These are phyloP conservation scores for Picathartes gymnocephalus DNA, from an alignment of 2,113 vertebrate genomes.

Conservation along the genomic window DNA sequence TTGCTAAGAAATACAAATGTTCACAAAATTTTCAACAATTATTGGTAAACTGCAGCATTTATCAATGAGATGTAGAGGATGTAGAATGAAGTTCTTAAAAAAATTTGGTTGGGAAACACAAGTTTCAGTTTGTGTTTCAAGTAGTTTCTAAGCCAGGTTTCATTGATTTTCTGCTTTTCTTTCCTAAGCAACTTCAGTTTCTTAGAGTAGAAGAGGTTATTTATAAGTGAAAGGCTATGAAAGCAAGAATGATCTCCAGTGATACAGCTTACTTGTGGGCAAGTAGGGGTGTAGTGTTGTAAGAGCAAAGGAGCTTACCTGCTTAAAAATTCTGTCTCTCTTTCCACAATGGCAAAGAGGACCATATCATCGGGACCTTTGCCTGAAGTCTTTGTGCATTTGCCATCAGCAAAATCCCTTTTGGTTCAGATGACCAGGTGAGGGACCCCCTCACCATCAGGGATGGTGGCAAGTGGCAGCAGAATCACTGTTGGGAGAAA, in stretches of 20 bases:
- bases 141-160: neutral
- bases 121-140: neutral
- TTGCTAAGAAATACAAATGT: neutral
- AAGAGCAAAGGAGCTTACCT: neutral
- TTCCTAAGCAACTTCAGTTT: neutral
- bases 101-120: neutral
- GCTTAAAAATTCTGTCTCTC: neutral
- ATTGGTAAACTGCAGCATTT: neutral
- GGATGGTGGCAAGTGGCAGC: neutral
- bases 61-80: neutral
- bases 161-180: neutral
- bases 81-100: neutral
- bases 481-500: neutral
- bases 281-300: fast-evolving
- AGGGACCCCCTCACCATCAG: neutral
- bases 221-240: neutral
- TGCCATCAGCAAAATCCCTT: neutral
- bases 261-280: neutral
- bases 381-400: neutral
- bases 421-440: neutral
- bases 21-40: neutral
- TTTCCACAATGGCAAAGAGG: neutral
- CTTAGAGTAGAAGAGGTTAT: neutral
- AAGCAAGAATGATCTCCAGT: neutral
- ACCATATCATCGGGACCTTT: neutral